These are phyloP conservation scores for Hydriomena furcata DNA, from an alignment of 2,888 invertebrate genomes.

Conservation along the genomic window DNA sequence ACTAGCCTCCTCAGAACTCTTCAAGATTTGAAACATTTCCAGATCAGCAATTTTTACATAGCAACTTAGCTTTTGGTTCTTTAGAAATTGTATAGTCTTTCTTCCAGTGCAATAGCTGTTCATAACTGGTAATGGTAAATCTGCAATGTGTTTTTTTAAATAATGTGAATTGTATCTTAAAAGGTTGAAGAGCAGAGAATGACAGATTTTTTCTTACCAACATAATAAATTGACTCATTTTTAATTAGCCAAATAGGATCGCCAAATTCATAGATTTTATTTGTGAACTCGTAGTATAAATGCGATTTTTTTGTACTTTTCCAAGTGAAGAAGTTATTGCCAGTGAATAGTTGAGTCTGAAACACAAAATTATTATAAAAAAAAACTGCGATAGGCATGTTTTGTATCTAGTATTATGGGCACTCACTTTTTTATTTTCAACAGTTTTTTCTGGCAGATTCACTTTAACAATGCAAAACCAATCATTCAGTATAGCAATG, in stretches of 20 bases:
- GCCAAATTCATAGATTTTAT: conserved; percentile 50
- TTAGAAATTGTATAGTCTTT: conserved; percentile 59
- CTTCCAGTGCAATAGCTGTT: conserved; percentile 65
- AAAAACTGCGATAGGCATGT: no score
- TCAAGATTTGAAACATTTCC: conserved; percentile 64
- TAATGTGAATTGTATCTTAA: no score
- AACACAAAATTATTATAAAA: conserved; percentile 24
- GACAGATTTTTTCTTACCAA: conserved; percentile 57
- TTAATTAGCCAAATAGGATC: conserved; percentile 65
- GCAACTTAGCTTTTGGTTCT: conserved; percentile 57
- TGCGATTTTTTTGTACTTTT: conserved; percentile 39
- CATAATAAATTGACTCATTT: conserved; percentile 55
- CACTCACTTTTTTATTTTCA: conserved; percentile 47
- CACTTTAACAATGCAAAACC: conserved; percentile 68
- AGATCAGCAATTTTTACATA: conserved; percentile 62
- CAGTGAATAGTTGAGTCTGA: conserved; percentile 42
- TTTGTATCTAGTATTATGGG: no score
- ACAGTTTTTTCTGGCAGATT: conserved; percentile 62
- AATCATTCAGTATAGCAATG: conserved; percentile 44
- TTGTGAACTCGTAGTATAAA: conserved; percentile 46
- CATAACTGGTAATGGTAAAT: conserved; percentile 55
- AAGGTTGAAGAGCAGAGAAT: background rate
- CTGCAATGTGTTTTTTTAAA: conserved; percentile 46
- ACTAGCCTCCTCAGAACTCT: conserved; percentile 50
- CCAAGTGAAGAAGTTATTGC: conserved; percentile 51